Percentiles rank a stretch among this genome's conserved stretches.
Evolutionary conservation across 2,888 invertebrate genomes (phyloP).

Genomic region (Galeruca laticollis): DNA sequence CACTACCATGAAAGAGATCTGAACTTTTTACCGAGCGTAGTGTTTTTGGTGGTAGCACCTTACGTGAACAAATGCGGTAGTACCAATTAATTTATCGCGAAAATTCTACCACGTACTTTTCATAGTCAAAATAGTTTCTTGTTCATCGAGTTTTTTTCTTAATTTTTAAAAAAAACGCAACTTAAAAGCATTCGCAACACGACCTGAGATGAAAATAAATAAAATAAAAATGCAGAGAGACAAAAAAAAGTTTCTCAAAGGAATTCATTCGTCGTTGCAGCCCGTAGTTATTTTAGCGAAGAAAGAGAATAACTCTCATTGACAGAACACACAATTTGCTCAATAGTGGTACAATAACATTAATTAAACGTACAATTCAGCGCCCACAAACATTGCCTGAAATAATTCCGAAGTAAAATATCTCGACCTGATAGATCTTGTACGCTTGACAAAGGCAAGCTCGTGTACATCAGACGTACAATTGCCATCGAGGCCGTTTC

Average conservation of each 20-base stretch:
- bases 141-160: background rate
- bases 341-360: conserved; percentile 45
- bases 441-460: conserved; percentile 32
- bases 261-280: conserved; percentile 31
- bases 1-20: background rate
- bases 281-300: conserved; percentile 34
- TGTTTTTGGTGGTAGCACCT: background rate
- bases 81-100: background rate
- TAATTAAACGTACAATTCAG: conserved; percentile 48
- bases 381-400: conserved; percentile 45
- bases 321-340: conserved; percentile 42
- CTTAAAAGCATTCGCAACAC: conserved; percentile 20
- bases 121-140: conserved; percentile 9
- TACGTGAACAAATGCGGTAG: background rate
- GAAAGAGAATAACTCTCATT: conserved; percentile 42
- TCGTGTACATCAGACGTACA: conserved; percentile 32
- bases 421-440: conserved; percentile 36
- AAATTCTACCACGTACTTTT: conserved; percentile 4
- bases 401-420: conserved; percentile 43
- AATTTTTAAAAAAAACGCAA: conserved; percentile 15
- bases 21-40: background rate
- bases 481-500: conserved; percentile 25
- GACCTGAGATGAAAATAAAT: conserved; percentile 9
- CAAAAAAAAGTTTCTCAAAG: conserved; percentile 26
- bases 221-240: conserved; percentile 14